Evolutionary conservation across 2,113 vertebrate genomes (phyloP).

Genomic region (Mola mola): DNA sequence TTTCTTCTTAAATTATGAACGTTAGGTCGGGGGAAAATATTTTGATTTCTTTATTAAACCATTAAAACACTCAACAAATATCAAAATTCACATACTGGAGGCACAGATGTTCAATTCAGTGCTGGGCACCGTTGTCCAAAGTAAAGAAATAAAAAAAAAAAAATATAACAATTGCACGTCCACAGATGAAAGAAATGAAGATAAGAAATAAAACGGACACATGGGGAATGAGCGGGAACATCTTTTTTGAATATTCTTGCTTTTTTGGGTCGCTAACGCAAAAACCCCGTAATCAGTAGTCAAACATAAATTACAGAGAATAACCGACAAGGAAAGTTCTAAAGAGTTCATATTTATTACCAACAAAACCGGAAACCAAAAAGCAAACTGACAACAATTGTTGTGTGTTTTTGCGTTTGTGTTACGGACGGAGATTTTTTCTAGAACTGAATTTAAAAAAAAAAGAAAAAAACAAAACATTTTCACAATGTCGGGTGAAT

Average conservation of each 20-base stretch:
- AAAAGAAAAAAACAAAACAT: no score
- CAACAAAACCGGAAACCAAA: conserved; percentile 15
- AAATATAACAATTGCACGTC: conserved; percentile 26
- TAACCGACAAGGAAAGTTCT: conserved; percentile 44
- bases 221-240: no score
- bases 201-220: no score
- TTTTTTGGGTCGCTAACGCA: not conserved
- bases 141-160: conserved; percentile 52
- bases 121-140: conserved; percentile 84
- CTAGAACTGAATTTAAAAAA: not conserved
- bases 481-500: no score
- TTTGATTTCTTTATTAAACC: conserved; percentile 57
- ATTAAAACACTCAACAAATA: conserved; percentile 27
- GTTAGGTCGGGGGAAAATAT: not conserved
- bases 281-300: conserved; percentile 82
- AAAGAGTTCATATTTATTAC: conserved; percentile 35
- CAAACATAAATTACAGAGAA: conserved; percentile 84
- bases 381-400: no score
- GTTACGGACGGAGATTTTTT: no score
- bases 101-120: conserved; percentile 64
- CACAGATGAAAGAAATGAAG: conserved; percentile 1
- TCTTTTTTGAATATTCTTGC: not conserved
- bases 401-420: no score
- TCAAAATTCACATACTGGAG: conserved; percentile 37
- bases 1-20: no score